phyloP scores from a whole-genome alignment of 2,888 invertebrate species.

The Drosophila yooni region DNA sequence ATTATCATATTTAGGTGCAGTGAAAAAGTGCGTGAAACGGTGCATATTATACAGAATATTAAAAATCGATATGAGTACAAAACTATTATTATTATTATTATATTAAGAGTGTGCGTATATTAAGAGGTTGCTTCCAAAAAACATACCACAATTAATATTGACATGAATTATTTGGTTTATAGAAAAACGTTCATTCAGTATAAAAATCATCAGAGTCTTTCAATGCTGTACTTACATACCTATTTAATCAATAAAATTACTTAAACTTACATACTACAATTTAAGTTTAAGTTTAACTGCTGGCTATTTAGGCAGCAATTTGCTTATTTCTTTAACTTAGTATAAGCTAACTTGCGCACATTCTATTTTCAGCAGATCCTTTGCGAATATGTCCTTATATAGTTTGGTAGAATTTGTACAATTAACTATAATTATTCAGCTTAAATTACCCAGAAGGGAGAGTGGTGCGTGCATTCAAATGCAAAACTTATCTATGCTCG shows the following conservation, averaged over 20 bases:
- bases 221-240: background rate
- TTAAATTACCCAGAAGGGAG: conserved; percentile 8
- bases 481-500: conserved; percentile 28
- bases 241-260: background rate
- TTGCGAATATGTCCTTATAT: background rate
- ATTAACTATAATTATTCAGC: background rate
- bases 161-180: conserved; percentile 8
- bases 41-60: conserved; percentile 46
- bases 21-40: conserved; percentile 42
- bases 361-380: background rate
- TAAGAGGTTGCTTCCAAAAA: conserved; percentile 29
- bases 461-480: conserved; percentile 41
- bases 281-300: background rate
- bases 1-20: conserved; percentile 36
- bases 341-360: background rate
- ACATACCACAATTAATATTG: conserved; percentile 49
- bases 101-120: conserved; percentile 15
- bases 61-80: conserved; percentile 29
- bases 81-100: conserved; percentile 29
- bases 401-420: background rate
- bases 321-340: background rate
- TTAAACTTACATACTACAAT: background rate
- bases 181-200: conserved; percentile 7
- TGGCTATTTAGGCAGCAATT: background rate
- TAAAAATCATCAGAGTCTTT: conserved; percentile 1